Base-by-base conservation (phyloP, 1,140 invertebrate species). In the Bombus ignitus region DNA sequence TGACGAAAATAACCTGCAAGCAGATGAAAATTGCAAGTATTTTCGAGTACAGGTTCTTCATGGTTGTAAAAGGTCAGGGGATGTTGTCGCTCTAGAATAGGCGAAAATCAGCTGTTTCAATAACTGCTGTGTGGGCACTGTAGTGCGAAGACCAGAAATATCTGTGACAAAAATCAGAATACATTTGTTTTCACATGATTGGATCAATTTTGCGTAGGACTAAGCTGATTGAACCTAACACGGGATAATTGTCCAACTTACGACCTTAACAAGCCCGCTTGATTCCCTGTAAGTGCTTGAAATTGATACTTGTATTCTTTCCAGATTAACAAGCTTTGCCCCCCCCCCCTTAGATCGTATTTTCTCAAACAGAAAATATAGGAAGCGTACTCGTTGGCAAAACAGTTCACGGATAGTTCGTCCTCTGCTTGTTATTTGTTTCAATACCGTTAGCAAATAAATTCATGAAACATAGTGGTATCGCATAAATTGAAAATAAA, bases 161-260 rank as follows among this genome's bases (percentile, higher is more conserved):
- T 90, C 93, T 94, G 85, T 53, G 66, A 86, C 81, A 89, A 65
- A 87, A 86, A 91, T 92, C 81, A 91, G 85, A 75, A 89, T 76
- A 76, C 42, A 88, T 79, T 81, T 68, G 75, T 91, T 89, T 87
- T 89, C 88, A 82, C 39, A 32, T 88, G 32, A 39, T 91, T 86
- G 76, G 18, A 91, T 87, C 83, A 90, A 88, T 88, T 42, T 86
- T 53, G 77, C 85, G 87, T 89, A 78, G 85, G 86, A 42, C 8
- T 88, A 15, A 32, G 0, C 10, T 88, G 74, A 90, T 87, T 82
- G 77, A 79, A 68, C 37, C 42, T 89, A 89, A 89, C 65, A 53
- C 42, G 72, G 28, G 47, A 89, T 89, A 89, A 89, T 89, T 83
- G 84, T 39, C 1, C n/a, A 1, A 6, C 42, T 35, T 12, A 44